Evolutionary conservation across 2,113 vertebrate genomes (phyloP), one percentile per base, ranked within the genome.

Genomic region (Hucho hucho): DNA sequence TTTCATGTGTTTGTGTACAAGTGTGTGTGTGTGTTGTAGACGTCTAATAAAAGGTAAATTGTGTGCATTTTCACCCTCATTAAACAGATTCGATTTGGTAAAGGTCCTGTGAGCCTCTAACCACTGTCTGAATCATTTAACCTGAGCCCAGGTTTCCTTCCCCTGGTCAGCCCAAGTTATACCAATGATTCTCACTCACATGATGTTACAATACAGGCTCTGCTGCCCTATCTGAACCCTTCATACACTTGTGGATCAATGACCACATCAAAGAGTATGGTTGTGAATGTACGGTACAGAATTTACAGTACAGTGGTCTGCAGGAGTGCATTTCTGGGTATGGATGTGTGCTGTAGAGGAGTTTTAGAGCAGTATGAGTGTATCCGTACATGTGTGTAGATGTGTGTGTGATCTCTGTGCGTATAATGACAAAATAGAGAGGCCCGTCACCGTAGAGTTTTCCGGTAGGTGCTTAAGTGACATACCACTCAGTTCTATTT

Each of bases 391-490:
- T 37, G 28, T 37, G 20, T 64, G 74, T 69, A 25, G 61, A 63
- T 56, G 29, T 53, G 28, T 61, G 63, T 28, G 63, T 64, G 63
- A 22, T 63, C 24, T 25, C 59, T 64, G 63, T 4, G 63, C 3
- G 24, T 28, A 29, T 64, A 64, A 24, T 69, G 56, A 67, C 69
- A 73, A 49, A 81, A 79, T 75, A 74, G 14, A 70, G 56, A 77
- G 70, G 76, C 63, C 7, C 49, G 64, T 86, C 61, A 47, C 47
- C 64, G 4, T 11, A 71, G 75, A 72, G 73, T 72, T 75, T 67
- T 64, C 61, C 24, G 9, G 70, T 24, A 74, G 43, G 67, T 81
- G 76, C 84, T 81, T 86, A 79, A 87, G 89, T 85, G 65, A 69
- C 72, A 74, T 70, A 65, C 64, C 77, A 78, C 81, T 87, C 78